Evolutionary conservation across 2,797 vertebrate species (phyloP).

Genomic region (Catamblyrhynchus diadema): DNA sequence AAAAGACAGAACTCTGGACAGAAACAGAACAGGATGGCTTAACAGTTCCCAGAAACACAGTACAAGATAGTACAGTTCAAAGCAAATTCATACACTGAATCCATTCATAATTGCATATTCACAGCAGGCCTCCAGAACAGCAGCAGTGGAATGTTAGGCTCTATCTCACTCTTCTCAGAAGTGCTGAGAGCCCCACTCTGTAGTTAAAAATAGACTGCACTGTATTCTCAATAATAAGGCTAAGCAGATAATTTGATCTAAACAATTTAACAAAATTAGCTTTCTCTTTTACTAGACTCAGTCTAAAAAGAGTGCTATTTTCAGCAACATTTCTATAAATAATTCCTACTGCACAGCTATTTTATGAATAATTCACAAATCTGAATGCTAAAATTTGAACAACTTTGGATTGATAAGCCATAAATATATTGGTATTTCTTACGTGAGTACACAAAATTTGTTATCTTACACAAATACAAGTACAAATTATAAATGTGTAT

Average conservation of each 20-base stretch:
- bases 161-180: background rate
- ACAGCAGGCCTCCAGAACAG: background rate
- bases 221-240: background rate
- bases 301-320: conserved; percentile 3
- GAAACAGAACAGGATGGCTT: background rate
- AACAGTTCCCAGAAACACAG: background rate
- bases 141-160: background rate
- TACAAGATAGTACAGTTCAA: background rate
- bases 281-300: background rate
- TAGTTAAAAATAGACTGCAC: background rate
- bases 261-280: conserved; percentile 2
- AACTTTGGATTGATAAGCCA: background rate
- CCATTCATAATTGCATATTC: background rate
- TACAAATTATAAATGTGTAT: background rate
- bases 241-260: background rate
- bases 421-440: background rate
- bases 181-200: background rate
- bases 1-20: background rate
- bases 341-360: background rate
- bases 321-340: conserved; percentile 3
- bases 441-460: background rate
- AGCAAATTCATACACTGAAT: background rate
- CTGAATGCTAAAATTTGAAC: background rate
- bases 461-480: background rate
- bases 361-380: conserved; percentile 7